Percentiles rank a stretch among this genome's conserved stretches.
phyloP scores from a whole-genome alignment of 2,888 invertebrate species.

The Abscondita cerata region DNA sequence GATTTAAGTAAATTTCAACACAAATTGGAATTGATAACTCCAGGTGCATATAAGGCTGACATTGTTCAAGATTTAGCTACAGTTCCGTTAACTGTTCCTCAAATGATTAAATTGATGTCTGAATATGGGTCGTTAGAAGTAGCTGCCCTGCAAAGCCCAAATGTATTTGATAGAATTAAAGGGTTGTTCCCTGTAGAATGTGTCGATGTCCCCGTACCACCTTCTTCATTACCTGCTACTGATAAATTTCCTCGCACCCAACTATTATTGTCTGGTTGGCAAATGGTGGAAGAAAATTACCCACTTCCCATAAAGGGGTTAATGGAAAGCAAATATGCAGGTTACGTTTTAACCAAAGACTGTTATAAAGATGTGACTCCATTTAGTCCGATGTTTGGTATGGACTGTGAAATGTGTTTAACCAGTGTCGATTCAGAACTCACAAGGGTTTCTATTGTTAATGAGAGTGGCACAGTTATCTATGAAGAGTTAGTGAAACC shows the following conservation, averaged over 20 bases:
- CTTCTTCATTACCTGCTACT: slow-evolving; percentile 40
- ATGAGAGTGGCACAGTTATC: slow-evolving; percentile 79
- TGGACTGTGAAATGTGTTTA: slow-evolving; percentile 95
- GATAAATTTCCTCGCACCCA: slow-evolving; percentile 82
- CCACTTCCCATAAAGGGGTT: slow-evolving; percentile 76
- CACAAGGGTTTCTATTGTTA: slow-evolving; percentile 86
- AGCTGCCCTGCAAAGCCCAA: slow-evolving; percentile 71
- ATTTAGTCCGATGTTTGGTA: slow-evolving; percentile 85
- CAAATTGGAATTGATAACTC: slow-evolving; percentile 77
- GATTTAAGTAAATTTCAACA: slow-evolving; percentile 68
- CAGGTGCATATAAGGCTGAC: slow-evolving; percentile 73
- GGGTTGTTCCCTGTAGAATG: slow-evolving; percentile 69
- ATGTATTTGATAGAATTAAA: slow-evolving; percentile 73
- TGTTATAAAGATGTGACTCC: slow-evolving; percentile 76
- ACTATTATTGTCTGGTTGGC: slow-evolving; percentile 81
- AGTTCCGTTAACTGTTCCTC: slow-evolving; percentile 75
- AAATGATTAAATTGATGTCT: slow-evolving; percentile 69
- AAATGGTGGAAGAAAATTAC: slow-evolving; percentile 87
- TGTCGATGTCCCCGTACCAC: slow-evolving; percentile 5
- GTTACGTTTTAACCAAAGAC: slow-evolving; percentile 79
- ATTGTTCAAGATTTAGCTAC: slow-evolving; percentile 79
- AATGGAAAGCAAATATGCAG: slow-evolving; percentile 64
- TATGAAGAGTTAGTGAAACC: slow-evolving; percentile 92
- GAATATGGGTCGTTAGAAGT: slow-evolving; percentile 76
- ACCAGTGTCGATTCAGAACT: slow-evolving; percentile 75